Evolutionary conservation across 2,113 vertebrate species (phyloP), one percentile per base, ranked within the genome.

Genomic region (Salvator merianae): DNA sequence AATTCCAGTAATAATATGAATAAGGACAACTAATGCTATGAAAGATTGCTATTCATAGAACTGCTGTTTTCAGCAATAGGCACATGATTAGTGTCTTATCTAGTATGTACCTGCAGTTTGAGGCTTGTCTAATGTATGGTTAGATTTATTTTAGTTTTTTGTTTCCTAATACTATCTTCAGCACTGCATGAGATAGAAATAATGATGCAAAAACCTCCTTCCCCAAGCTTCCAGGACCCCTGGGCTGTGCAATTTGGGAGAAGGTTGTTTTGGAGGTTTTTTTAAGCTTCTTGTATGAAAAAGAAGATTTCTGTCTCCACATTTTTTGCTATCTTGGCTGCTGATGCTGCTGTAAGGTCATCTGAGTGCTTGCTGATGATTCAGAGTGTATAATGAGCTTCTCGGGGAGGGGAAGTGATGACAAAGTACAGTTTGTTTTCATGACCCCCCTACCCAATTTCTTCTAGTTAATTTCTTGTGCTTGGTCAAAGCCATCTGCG

Each of bases 361-460:
- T 88, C 81, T 87, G 88, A 85, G 87, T 79, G 84, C n/a, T 79
- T 73, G 82, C 24, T 26, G 66, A 59, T 85, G 77, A 73, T 79
- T 79, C 53, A 80, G 83, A 70, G 77, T 83, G 86, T 86, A 87
- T 87, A 90, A 0, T 5, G 88, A 91, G 80, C 6, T 71, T 80
- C 68, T 62, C 53, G 36, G 74, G 40, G 47, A n/a, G 71, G 40
- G 32, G 63, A 89, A 84, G 83, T 38, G 26, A 83, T 70, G 38
- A 93, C 86, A 93, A 84, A 89, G 66, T 65, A 84, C 75, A 38
- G 22, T 69, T 93, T 91, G 88, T 91, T 92, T 91, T 86, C 79
- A 30, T 62, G 86, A 87, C 0, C 7, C 12, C 0, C 8, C 0
- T 28, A 0, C 6, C 0, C 72, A 43, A 74, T 71, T 87, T 84